A percentile compares a stretch with the other conserved stretches of the same genome.
Evolutionary conservation across 2,888 invertebrate species (phyloP).

Genomic region (Eupsilia transversa): DNA sequence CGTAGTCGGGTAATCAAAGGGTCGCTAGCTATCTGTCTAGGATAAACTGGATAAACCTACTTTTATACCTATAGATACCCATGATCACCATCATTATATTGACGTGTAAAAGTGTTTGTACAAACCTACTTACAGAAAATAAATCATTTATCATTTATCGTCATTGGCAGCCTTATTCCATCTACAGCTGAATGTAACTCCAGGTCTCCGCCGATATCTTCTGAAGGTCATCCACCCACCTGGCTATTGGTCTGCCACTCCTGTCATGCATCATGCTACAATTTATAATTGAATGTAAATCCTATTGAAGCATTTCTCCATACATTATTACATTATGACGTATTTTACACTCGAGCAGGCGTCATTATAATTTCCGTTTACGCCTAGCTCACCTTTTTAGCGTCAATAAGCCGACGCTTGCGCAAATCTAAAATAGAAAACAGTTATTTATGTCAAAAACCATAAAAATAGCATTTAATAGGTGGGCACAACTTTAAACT

Average conservation of each 20-base stretch:
- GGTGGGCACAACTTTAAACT: background rate
- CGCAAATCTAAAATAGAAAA: background rate
- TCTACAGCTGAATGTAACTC: too few species aligned
- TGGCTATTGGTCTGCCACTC: background rate
- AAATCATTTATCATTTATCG: too few species aligned
- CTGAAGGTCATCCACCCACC: background rate
- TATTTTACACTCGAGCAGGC: background rate
- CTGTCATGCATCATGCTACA: background rate
- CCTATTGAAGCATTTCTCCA: background rate
- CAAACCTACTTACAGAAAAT: too few species aligned
- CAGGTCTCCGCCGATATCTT: background rate
- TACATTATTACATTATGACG: constrained; percentile 9
- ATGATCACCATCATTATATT: too few species aligned
- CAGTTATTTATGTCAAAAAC: background rate
- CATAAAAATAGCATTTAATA: background rate
- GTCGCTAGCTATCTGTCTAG: background rate
- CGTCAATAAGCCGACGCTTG: background rate
- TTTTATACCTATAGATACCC: too few species aligned
- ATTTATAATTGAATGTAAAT: background rate
- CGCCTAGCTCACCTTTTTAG: background rate
- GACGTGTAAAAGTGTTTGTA: too few species aligned
- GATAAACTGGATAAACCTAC: too few species aligned
- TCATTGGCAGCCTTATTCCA: too few species aligned
- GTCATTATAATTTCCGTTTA: constrained; percentile 13
- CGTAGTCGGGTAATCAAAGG: too few species aligned